Evolutionary conservation across 37 sponge, comb jelly and placozoan genomes (phyloP).

Genomic region (Tethya wilhelma): DNA sequence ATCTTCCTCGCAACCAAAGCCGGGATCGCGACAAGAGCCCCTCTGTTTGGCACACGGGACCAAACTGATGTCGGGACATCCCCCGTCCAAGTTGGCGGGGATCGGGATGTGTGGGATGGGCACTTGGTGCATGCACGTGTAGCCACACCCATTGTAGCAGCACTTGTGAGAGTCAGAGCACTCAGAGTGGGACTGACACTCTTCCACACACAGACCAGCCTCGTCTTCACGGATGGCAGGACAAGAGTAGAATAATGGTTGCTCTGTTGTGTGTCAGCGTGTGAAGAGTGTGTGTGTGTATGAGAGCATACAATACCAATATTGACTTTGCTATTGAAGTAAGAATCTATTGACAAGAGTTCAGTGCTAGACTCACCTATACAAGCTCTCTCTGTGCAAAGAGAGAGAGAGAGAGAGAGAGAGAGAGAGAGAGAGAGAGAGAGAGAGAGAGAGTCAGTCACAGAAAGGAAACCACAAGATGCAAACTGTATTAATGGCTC

Average conservation of each 20-base stretch:
- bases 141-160: slow-evolving; percentile 71
- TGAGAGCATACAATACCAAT: not conserved
- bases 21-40: not conserved
- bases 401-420: not conserved
- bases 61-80: not conserved
- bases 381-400: slow-evolving; percentile 5
- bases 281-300: not conserved
- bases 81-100: not conserved
- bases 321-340: not conserved
- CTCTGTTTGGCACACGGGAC: slow-evolving; percentile 7
- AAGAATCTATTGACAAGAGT: not conserved
- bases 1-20: not conserved
- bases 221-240: slow-evolving; percentile 10
- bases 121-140: slow-evolving; percentile 30
- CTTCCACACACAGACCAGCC: slow-evolving; percentile 25
- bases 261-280: not conserved
- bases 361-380: not conserved
- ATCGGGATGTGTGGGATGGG: slow-evolving; percentile 44
- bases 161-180: slow-evolving; percentile 34
- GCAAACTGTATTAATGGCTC: too few species aligned
- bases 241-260: slow-evolving; percentile 20
- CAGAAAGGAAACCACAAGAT: not conserved
- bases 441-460: not conserved
- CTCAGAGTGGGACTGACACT: slow-evolving; percentile 26
- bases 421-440: not conserved